phyloP scores from a whole-genome alignment of 2,797 vertebrate genomes.

The Oryzias dopingdopingensis region DNA sequence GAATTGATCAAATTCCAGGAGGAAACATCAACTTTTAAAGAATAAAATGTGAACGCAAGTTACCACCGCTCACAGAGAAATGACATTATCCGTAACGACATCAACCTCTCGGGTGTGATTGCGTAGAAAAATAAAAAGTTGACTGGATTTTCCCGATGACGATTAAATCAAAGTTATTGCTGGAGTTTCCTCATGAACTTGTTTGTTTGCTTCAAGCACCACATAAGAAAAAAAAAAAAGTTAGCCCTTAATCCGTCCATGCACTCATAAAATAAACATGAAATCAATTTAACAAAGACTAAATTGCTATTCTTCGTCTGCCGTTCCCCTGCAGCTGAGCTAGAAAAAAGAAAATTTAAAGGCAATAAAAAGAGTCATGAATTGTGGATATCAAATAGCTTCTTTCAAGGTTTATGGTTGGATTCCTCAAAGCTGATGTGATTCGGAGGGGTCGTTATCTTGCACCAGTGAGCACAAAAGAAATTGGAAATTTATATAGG shows the following conservation, averaged over 20 bases:
- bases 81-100: constrained; percentile 64
- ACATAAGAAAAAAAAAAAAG: constrained; percentile 62
- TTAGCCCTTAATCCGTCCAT: constrained; percentile 45
- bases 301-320: constrained; percentile 64
- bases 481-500: constrained; percentile 58
- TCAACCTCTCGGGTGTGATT: constrained; percentile 54
- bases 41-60: constrained; percentile 13
- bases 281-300: constrained; percentile 75
- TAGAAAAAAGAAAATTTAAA: constrained; percentile 64
- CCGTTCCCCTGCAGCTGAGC: constrained; percentile 47
- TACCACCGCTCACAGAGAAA: constrained; percentile 45
- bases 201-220: constrained; percentile 70
- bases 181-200: constrained; percentile 70
- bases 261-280: constrained; percentile 66
- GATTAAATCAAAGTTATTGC: constrained; percentile 79
- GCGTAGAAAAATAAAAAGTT: constrained; percentile 49
- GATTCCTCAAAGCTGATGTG: constrained; percentile 51
- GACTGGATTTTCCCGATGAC: constrained; percentile 68
- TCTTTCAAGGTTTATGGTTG: constrained; percentile 62
- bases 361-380: constrained; percentile 70
- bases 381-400: constrained; percentile 64
- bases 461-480: constrained; percentile 62
- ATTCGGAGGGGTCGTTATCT: constrained; percentile 59
- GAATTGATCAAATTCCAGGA: constrained; percentile 15
- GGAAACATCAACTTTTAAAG: constrained; percentile 8